Conservation (phyloP, 2,113 vertebrate genomes). For the Gymnarchus niloticus region DNA sequence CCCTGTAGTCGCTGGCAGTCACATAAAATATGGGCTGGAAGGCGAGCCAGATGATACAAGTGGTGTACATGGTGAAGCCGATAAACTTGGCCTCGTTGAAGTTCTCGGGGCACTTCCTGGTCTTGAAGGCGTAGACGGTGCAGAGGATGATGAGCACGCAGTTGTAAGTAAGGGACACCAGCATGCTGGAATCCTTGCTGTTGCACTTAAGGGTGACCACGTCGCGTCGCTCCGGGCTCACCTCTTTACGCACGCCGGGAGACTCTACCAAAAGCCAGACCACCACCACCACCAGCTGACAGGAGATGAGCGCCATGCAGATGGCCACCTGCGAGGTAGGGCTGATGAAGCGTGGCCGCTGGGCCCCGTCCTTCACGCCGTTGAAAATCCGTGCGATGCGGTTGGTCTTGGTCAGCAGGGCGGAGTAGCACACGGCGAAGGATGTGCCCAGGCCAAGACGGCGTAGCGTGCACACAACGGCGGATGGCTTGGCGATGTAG, state of each 20-base stretch:
- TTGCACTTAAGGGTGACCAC: slow-evolving; percentile 93
- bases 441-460: slow-evolving; percentile 87
- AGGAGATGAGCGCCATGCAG: slow-evolving; percentile 89
- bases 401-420: slow-evolving; percentile 95
- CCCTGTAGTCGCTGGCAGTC: slow-evolving; percentile 96
- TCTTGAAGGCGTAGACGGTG: slow-evolving; percentile 98
- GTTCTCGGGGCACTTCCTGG: slow-evolving; percentile 94
- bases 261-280: slow-evolving; percentile 90
- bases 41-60: slow-evolving; percentile 98
- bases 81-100: slow-evolving; percentile 99
- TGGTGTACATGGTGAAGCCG: slow-evolving; percentile 98
- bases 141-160: slow-evolving; percentile 93
- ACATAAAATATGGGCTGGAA: slow-evolving; percentile 98
- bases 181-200: slow-evolving; percentile 91
- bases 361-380: slow-evolving; percentile 85
- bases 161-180: slow-evolving; percentile 90
- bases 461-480: slow-evolving; percentile 79
- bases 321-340: slow-evolving; percentile 91
- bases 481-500: slow-evolving; percentile 90
- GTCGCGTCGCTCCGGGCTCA: slow-evolving; percentile 79
- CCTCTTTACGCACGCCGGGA: slow-evolving; percentile 88
- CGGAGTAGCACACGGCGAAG: slow-evolving; percentile 93
- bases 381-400: slow-evolving; percentile 94
- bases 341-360: slow-evolving; percentile 90
- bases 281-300: slow-evolving; percentile 86